These are phyloP conservation scores for Cetonia aurata DNA, from an alignment of 2,888 invertebrate genomes.

Conservation along the genomic window DNA sequence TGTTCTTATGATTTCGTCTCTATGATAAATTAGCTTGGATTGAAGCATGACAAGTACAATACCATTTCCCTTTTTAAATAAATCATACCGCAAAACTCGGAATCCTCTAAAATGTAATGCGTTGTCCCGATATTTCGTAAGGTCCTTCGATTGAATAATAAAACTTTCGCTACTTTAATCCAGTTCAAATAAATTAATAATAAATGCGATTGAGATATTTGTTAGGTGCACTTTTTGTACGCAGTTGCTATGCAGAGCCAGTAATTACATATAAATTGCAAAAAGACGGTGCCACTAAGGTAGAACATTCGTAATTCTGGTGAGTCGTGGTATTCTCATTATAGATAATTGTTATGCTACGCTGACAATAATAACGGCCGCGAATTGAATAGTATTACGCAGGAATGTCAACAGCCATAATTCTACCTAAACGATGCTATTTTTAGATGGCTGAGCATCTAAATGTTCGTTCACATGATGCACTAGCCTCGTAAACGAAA, in stretches of 20 bases:
- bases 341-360: neutral
- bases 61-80: slow-evolving; percentile 14
- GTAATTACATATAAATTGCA: slow-evolving; percentile 9
- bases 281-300: neutral
- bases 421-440: slow-evolving; percentile 1
- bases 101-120: neutral
- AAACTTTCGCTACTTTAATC: slow-evolving; percentile 10
- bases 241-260: neutral
- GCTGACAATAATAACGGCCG: slow-evolving; percentile 2
- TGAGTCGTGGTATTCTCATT: neutral
- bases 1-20: neutral
- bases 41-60: slow-evolving; percentile 5
- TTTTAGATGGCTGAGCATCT: neutral
- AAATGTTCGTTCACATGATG: neutral
- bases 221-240: neutral
- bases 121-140: neutral
- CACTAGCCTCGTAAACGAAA: no score
- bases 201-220: neutral
- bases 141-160: neutral
- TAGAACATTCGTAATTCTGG: neutral
- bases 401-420: slow-evolving; percentile 5
- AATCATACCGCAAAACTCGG: slow-evolving; percentile 5
- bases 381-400: slow-evolving; percentile 6
- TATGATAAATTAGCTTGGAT: slow-evolving; percentile 3
- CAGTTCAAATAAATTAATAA: neutral